phyloP scores from a whole-genome alignment of 2,888 invertebrate genomes.

The Drosophila rubida region DNA sequence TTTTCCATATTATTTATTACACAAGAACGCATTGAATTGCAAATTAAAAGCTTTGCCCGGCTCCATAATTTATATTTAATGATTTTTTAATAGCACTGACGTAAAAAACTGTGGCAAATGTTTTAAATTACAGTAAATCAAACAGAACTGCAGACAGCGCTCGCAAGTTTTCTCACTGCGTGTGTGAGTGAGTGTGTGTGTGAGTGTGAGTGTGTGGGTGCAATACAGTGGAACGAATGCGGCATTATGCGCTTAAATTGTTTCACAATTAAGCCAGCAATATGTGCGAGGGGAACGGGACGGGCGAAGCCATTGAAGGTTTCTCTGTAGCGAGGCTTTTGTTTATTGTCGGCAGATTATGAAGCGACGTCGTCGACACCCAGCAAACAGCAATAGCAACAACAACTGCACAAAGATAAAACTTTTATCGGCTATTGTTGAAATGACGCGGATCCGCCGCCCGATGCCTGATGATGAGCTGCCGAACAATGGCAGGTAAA shows the following conservation, averaged over 20 bases:
- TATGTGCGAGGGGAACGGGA: conserved; percentile 1
- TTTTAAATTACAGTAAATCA: conserved; percentile 68
- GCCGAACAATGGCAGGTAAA: conserved; percentile 39
- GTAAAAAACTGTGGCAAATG: conserved; percentile 52
- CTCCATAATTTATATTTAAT: conserved; percentile 62
- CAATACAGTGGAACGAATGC: conserved; percentile 34
- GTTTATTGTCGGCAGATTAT: conserved; percentile 72
- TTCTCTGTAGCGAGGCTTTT: conserved; percentile 44
- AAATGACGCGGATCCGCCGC: conserved; percentile 34
- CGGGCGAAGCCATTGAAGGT: conserved; percentile 42
- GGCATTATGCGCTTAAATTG: conserved; percentile 70
- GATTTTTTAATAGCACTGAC: conserved; percentile 57
- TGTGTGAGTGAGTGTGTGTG: neutral
- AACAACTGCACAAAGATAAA: conserved; percentile 48
- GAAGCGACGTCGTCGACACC: conserved; percentile 50
- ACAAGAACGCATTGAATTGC: conserved; percentile 53
- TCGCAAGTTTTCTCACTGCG: neutral
- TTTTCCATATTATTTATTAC: conserved; percentile 41
- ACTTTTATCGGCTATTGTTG: conserved; percentile 62
- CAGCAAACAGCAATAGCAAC: conserved; percentile 18
- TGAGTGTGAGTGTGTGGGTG: neutral
- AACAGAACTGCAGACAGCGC: conserved; percentile 37
- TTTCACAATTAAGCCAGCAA: conserved; percentile 64
- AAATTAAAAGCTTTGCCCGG: conserved; percentile 55
- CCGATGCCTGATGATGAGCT: conserved; percentile 9